These are phyloP conservation scores for Xenops minutus DNA, from an alignment of 2,797 vertebrate species.

Conservation along the genomic window DNA sequence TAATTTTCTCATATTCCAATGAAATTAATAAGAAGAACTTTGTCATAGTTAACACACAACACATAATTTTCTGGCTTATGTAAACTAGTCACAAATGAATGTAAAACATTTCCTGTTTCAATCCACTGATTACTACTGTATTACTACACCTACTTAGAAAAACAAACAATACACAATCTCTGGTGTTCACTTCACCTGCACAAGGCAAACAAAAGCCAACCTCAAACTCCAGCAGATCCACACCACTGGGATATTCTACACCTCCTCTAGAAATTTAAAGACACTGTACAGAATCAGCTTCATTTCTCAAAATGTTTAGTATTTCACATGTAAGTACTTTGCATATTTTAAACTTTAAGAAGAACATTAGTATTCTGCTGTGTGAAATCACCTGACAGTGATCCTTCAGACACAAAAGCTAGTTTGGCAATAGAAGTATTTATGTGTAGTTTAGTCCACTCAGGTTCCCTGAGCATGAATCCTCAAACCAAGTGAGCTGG, in stretches of 20 bases:
- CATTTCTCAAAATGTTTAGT: background rate
- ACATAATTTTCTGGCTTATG: background rate
- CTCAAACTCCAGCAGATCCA: background rate
- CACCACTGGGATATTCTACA: background rate
- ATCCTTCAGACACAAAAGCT: background rate
- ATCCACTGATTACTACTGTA: background rate
- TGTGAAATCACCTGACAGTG: background rate
- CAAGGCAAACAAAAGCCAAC: background rate
- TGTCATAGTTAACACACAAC: background rate
- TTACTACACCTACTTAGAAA: background rate
- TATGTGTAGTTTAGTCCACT: background rate
- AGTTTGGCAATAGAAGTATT: background rate
- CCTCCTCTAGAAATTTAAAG: background rate
- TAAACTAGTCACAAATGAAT: background rate
- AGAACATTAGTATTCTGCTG: background rate
- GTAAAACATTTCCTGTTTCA: slow-evolving; percentile 7
- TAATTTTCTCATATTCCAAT: background rate
- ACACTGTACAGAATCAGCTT: background rate
- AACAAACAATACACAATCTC: background rate
- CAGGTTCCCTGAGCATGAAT: background rate
- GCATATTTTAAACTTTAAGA: background rate
- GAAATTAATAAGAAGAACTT: background rate
- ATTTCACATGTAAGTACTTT: background rate
- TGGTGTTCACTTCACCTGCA: background rate
- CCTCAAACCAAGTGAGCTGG: background rate